phyloP scores from a whole-genome alignment of 2,888 invertebrate species.

The Cinara cedri region DNA sequence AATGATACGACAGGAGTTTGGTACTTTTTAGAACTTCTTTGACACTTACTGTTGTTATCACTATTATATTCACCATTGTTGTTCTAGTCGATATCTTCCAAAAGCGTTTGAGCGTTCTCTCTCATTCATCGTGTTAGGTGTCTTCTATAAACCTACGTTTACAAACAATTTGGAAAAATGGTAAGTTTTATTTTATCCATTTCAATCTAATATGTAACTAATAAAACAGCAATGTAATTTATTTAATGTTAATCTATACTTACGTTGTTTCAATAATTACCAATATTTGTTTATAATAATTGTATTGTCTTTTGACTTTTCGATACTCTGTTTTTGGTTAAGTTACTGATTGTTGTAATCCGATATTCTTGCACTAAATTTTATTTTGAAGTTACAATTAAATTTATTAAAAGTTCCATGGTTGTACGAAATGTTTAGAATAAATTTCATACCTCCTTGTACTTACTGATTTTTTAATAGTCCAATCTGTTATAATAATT shows the following conservation, averaged over 20 bases:
- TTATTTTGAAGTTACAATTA: too few relatives aligned
- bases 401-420: too few relatives aligned
- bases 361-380: too few relatives aligned
- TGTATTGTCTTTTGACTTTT: background rate
- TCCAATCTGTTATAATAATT: too few relatives aligned
- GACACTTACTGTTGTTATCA: constrained; percentile 25
- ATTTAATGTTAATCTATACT: background rate
- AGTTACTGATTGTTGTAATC: background rate
- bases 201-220: background rate
- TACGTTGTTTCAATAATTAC: background rate
- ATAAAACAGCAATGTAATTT: background rate
- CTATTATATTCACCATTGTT: constrained; percentile 10
- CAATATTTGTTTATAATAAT: background rate
- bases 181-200: constrained; percentile 43
- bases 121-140: background rate
- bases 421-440: too few relatives aligned
- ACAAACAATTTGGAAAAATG: constrained; percentile 34
- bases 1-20: too few relatives aligned
- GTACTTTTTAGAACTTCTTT: constrained; percentile 18
- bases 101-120: background rate
- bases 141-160: too few relatives aligned
- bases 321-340: background rate
- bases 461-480: too few relatives aligned
- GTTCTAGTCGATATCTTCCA: background rate
- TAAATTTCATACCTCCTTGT: too few relatives aligned